Conservation (phyloP, 2,113 vertebrate species). For the human region GRCh38 chr7:24493001-24493500, state of each 20-base stretch:
- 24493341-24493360: not conserved
- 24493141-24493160: not conserved
- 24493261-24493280: not conserved
- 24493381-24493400: not conserved
- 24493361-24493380: not conserved
- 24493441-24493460: conserved; percentile 36
- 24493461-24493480: not conserved
- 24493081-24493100: not conserved
- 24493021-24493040: not conserved
- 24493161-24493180: not conserved
- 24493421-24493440: not conserved
- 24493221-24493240: not conserved
- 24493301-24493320: not conserved
- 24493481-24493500: not conserved
- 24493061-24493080: not conserved
- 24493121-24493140: not conserved
- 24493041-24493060: not conserved
- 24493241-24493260: not conserved
- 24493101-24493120: not conserved
- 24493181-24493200: not conserved
- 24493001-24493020: not conserved
- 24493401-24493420: conserved; percentile 38
- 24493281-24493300: not conserved
- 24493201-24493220: not conserved
- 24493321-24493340: not conserved